A percentile compares a stretch with the other conserved stretches of the same genome.
Evolutionary conservation across 2,888 invertebrate species (phyloP).

Genomic region (Tethea ocularis): DNA sequence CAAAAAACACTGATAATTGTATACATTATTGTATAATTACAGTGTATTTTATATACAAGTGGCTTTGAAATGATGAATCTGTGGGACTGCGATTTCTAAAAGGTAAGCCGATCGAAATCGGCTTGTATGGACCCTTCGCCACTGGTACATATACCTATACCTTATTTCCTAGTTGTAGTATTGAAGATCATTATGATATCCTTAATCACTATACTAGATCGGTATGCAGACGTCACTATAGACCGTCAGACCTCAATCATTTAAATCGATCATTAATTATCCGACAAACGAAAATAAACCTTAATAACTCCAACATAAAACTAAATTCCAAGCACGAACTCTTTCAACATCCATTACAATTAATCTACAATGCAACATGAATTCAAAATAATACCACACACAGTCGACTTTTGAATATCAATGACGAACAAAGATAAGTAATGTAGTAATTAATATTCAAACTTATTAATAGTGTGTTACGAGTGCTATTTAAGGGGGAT

Average conservation of each 20-base stretch:
- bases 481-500: not conserved
- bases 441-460: not conserved
- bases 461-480: not conserved
- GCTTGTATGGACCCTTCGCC: too few species aligned
- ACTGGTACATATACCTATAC: too few species aligned
- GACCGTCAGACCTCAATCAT: not conserved
- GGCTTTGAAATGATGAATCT: too few species aligned
- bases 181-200: too few species aligned
- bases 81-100: too few species aligned
- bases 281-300: not conserved
- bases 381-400: not conserved
- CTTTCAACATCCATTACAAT: not conserved
- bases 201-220: not conserved
- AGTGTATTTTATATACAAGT: too few species aligned
- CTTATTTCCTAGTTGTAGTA: too few species aligned
- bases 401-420: not conserved
- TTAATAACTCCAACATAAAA: not conserved
- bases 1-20: too few species aligned
- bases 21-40: too few species aligned
- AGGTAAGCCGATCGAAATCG: too few species aligned
- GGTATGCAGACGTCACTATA: not conserved
- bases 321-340: not conserved
- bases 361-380: not conserved
- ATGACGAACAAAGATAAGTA: not conserved
- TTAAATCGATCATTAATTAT: not conserved